phyloP scores from a whole-genome alignment of 2,888 invertebrate genomes.

The Chironomus tentans region DNA sequence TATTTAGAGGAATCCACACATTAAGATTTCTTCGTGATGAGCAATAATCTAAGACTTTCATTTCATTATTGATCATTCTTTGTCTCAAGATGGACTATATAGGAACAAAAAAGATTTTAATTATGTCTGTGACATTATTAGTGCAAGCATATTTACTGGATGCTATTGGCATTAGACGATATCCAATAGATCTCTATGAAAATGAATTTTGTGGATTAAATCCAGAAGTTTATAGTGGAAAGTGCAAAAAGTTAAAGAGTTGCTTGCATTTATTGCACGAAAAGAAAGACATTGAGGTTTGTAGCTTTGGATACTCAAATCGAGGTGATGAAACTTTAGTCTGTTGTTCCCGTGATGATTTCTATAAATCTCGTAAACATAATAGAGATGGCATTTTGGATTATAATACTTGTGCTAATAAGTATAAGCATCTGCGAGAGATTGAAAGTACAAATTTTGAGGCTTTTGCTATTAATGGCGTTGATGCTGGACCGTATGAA shows the following conservation, averaged over 20 bases:
- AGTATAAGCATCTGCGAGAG: background rate
- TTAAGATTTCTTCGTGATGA: background rate
- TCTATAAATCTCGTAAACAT: background rate
- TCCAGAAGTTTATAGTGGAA: background rate
- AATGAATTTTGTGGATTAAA: slow-evolving; percentile 11
- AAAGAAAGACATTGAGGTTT: slow-evolving; percentile 8
- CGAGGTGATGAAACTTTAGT: background rate
- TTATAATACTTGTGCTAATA: background rate
- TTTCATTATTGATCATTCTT: background rate
- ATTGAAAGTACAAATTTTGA: background rate
- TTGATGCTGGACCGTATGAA: background rate
- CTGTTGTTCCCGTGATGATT: slow-evolving; percentile 20
- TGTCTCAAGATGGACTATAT: background rate
- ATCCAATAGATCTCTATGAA: background rate
- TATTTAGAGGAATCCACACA: background rate
- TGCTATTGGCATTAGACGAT: background rate
- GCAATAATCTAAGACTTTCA: background rate
- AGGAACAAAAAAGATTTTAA: background rate
- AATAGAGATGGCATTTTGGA: background rate
- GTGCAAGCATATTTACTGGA: background rate
- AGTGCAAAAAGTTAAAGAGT: background rate
- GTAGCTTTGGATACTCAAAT: background rate
- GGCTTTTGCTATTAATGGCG: slow-evolving; percentile 1
- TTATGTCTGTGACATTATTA: background rate
- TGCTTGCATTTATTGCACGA: slow-evolving; percentile 7